Conservation (phyloP, 2,888 invertebrate genomes). For the Volucella inflata region DNA sequence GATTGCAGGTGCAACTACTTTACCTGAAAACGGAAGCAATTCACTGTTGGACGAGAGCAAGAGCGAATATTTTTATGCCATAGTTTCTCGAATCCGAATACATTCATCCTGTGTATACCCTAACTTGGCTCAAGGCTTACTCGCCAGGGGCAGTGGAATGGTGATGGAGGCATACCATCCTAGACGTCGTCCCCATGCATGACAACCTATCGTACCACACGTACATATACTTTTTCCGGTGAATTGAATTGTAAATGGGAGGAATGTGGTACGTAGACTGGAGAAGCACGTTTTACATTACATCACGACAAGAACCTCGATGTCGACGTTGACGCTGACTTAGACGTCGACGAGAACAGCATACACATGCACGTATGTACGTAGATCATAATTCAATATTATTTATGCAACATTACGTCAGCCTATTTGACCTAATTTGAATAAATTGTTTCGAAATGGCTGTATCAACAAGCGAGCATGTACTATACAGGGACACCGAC, state of each 20-base stretch:
- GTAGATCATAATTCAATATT: constrained; percentile 70
- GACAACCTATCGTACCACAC: constrained; percentile 63
- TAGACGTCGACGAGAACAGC: constrained; percentile 3
- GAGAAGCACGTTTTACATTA: constrained; percentile 50
- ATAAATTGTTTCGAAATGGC: constrained; percentile 69
- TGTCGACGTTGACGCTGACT: constrained; percentile 1
- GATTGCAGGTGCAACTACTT: constrained; percentile 37
- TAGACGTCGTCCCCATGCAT: constrained; percentile 5
- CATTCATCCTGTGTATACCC: constrained; percentile 35
- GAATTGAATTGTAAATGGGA: constrained; percentile 70
- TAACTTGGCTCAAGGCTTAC: constrained; percentile 62
- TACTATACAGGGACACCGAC: constrained; percentile 33
- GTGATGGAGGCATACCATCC: constrained; percentile 5
- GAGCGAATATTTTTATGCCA: constrained; percentile 55
- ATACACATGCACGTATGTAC: constrained; percentile 29
- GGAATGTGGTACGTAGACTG: constrained; percentile 25
- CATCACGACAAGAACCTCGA: neutral
- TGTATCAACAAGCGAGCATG: constrained; percentile 13
- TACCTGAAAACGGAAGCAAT: constrained; percentile 67
- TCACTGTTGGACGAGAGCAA: constrained; percentile 49
- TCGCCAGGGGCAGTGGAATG: neutral
- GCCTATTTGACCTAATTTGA: constrained; percentile 73
- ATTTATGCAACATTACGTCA: constrained; percentile 74
- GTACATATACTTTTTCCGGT: constrained; percentile 59
- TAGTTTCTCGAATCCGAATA: constrained; percentile 9